Evolutionary conservation across 1,140 invertebrate species (phyloP).

Genomic region (Tetramorium parvispinum): DNA sequence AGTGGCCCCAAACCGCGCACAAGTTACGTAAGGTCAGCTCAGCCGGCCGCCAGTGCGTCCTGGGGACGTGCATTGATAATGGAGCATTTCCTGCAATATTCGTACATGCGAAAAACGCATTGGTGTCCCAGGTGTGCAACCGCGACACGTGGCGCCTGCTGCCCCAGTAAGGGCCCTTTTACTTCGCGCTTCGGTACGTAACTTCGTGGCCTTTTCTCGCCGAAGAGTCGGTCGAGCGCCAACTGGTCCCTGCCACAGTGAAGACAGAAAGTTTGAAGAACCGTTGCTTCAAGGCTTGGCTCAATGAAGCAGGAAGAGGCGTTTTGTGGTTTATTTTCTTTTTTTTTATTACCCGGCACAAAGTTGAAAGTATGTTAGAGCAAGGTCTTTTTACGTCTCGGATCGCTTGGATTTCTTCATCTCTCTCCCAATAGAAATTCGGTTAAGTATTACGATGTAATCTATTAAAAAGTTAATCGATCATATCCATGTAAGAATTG

Average conservation of each 20-base stretch:
- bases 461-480: not conserved
- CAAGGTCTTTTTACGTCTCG: not conserved
- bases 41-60: not conserved
- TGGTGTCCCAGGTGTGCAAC: constrained; percentile 22
- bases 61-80: constrained; percentile 41
- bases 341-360: constrained; percentile 19
- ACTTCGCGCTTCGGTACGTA: constrained; percentile 1
- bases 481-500: not conserved
- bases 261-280: constrained; percentile 56
- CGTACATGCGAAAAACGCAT: constrained; percentile 5
- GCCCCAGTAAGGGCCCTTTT: constrained; percentile 38
- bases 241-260: constrained; percentile 23
- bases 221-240: constrained; percentile 44
- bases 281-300: constrained; percentile 42
- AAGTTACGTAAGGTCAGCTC: constrained; percentile 77
- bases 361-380: constrained; percentile 54
- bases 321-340: constrained; percentile 43
- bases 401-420: not conserved
- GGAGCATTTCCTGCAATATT: constrained; percentile 37
- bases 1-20: constrained; percentile 77
- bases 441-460: not conserved
- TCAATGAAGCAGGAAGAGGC: constrained; percentile 50
- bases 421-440: not conserved
- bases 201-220: constrained; percentile 38
- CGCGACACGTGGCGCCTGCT: constrained; percentile 28